Conservation (phyloP, 1,140 invertebrate genomes). For the Calycopis cecrops region DNA sequence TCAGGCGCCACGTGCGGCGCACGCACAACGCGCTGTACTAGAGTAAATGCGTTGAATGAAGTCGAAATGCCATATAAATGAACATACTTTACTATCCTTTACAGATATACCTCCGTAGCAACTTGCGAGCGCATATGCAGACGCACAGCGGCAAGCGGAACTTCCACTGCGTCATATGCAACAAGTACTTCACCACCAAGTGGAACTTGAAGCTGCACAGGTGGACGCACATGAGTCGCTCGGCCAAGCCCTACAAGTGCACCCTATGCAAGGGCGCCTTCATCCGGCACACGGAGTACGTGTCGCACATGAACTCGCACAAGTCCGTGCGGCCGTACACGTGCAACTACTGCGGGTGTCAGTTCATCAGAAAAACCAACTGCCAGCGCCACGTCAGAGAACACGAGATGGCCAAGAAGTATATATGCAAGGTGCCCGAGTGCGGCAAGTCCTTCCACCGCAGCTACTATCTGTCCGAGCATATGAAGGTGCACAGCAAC, state of each 20-base stretch:
- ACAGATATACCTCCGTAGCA: conserved; percentile 83
- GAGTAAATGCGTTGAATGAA: too few relatives aligned
- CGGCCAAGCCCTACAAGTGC: conserved; percentile 90
- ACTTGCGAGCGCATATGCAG: conserved; percentile 86
- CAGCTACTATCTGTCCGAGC: conserved; percentile 91
- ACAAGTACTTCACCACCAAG: conserved; percentile 89
- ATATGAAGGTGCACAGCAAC: conserved; percentile 89
- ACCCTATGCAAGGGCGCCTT: conserved; percentile 88
- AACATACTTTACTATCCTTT: conserved; percentile 12
- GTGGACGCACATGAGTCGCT: conserved; percentile 91
- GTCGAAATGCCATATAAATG: too few relatives aligned
- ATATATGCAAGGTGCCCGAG: conserved; percentile 85
- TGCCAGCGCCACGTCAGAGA: conserved; percentile 92
- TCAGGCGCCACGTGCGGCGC: conserved; percentile 87
- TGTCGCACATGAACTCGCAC: conserved; percentile 90
- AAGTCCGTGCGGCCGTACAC: conserved; percentile 88
- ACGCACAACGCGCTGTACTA: conserved; percentile 85
- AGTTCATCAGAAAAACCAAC: conserved; percentile 95
- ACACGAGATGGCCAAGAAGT: conserved; percentile 92
- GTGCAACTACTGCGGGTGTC: conserved; percentile 94
- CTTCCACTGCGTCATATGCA: conserved; percentile 87
- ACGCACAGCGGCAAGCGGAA: conserved; percentile 85
- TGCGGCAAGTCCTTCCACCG: conserved; percentile 92
- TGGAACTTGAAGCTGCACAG: conserved; percentile 92
- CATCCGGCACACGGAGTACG: conserved; percentile 85